phyloP scores from a whole-genome alignment of 2,797 vertebrate species.

The Xiphorhynchus erythropygius region DNA sequence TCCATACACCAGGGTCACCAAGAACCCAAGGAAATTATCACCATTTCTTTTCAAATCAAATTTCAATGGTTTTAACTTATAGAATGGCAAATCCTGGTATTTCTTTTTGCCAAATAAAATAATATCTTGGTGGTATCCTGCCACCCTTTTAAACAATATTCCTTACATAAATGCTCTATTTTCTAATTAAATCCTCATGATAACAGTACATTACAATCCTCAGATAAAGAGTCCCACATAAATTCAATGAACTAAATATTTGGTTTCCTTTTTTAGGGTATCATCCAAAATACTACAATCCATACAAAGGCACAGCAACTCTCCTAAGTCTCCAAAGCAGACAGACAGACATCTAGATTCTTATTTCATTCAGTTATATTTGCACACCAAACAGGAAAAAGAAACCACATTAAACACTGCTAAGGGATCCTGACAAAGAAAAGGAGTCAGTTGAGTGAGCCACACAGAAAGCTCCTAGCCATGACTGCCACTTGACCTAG shows the following conservation, averaged over 20 bases:
- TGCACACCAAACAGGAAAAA: background rate
- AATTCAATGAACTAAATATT: background rate
- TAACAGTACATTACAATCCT: background rate
- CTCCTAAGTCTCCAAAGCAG: background rate
- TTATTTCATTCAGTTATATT: background rate
- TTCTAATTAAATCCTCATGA: background rate
- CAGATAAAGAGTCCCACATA: background rate
- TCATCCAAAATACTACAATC: background rate
- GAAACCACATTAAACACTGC: background rate
- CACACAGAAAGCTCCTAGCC: conserved; percentile 18
- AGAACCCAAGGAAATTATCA: background rate
- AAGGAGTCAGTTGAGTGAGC: background rate
- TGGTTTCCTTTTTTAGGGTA: background rate
- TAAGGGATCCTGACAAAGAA: background rate
- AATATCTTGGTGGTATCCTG: background rate
- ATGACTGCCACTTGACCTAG: conserved; percentile 38
- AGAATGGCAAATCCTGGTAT: background rate
- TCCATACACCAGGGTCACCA: background rate
- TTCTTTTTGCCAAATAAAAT: background rate
- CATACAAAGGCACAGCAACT: background rate
- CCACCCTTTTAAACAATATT: background rate
- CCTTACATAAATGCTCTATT: background rate
- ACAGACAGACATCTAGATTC: background rate
- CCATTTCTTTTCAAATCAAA: background rate
- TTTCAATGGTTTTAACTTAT: background rate